phyloP scores from a whole-genome alignment of 2,113 vertebrate genomes.

The Ahaetulla prasina region DNA sequence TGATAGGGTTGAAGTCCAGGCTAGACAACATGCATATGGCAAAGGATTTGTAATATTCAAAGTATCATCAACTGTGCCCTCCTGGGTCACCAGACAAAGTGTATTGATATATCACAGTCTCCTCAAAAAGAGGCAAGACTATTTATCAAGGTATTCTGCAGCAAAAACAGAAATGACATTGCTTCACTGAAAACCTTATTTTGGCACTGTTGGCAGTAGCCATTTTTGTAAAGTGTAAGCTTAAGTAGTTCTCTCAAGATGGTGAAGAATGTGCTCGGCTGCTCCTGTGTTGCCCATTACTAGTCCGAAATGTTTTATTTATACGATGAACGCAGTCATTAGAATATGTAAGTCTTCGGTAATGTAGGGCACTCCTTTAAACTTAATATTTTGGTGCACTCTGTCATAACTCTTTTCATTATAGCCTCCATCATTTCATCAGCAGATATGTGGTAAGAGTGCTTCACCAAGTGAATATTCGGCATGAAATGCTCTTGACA shows the following conservation, averaged over 20 bases:
- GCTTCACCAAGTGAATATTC: not conserved
- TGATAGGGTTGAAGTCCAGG: slow-evolving; percentile 75
- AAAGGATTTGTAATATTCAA: slow-evolving; percentile 75
- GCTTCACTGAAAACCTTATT: slow-evolving; percentile 45
- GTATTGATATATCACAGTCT: slow-evolving; percentile 74
- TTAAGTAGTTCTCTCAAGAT: slow-evolving; percentile 32
- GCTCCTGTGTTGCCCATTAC: slow-evolving; percentile 47
- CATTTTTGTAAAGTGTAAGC: slow-evolving; percentile 33
- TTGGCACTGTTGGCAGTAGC: slow-evolving; percentile 49
- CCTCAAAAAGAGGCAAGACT: slow-evolving; percentile 66
- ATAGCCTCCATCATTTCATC: not conserved
- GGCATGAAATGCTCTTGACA: not conserved
- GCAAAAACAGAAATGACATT: slow-evolving; percentile 19
- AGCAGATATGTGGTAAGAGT: not conserved
- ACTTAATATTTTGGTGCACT: not conserved
- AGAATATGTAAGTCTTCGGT: slow-evolving; percentile 55
- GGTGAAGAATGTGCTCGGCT: slow-evolving; percentile 20
- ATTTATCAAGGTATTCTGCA: slow-evolving; percentile 62
- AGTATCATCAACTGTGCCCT: slow-evolving; percentile 69
- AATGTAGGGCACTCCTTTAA: slow-evolving; percentile 33
- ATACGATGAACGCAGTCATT: slow-evolving; percentile 56
- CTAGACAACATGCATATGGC: slow-evolving; percentile 80
- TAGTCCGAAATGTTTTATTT: slow-evolving; percentile 54
- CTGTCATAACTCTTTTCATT: not conserved
- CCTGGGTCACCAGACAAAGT: slow-evolving; percentile 64